Percentiles rank a stretch among this genome's conserved stretches.
These are phyloP conservation scores for Tetrax tetrax DNA, from an alignment of 2,113 vertebrate genomes.

Conservation along the genomic window DNA sequence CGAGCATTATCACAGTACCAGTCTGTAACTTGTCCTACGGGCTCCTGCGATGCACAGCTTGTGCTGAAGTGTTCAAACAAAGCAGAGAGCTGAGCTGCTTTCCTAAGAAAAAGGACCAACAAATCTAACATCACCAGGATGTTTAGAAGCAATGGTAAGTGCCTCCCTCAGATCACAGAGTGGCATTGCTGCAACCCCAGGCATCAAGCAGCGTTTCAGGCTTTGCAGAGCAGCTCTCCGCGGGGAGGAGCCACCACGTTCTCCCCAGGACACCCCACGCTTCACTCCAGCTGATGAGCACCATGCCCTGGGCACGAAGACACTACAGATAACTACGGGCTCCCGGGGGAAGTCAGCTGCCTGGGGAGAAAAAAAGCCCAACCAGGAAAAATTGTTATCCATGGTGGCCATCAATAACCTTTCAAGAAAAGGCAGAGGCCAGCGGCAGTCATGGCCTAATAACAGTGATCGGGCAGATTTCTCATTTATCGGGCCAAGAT, in stretches of 20 bases:
- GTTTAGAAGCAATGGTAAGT: background rate
- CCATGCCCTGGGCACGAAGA: background rate
- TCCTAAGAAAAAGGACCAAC: background rate
- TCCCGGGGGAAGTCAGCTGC: background rate
- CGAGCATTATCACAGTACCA: rapidly evolving
- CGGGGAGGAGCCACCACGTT: background rate
- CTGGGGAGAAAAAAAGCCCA: background rate
- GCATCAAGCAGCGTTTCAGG: background rate
- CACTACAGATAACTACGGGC: background rate
- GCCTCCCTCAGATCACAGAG: background rate
- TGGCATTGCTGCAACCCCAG: background rate
- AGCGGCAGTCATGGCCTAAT: background rate
- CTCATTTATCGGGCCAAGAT: too few relatives aligned
- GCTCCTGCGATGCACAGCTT: background rate
- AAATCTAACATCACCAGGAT: background rate
- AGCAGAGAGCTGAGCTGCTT: background rate
- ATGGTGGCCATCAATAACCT: background rate
- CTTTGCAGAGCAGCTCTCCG: background rate
- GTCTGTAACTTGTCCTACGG: rapidly evolving
- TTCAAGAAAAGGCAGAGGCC: background rate
- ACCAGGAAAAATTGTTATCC: background rate
- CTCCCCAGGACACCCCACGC: background rate
- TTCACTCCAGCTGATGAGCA: background rate
- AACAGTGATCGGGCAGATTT: background rate
- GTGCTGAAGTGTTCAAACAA: background rate